A percentile compares a stretch with the other conserved stretches of the same genome.
Conservation (phyloP, 2,888 invertebrate genomes). For the Epistrophe eligans region DNA sequence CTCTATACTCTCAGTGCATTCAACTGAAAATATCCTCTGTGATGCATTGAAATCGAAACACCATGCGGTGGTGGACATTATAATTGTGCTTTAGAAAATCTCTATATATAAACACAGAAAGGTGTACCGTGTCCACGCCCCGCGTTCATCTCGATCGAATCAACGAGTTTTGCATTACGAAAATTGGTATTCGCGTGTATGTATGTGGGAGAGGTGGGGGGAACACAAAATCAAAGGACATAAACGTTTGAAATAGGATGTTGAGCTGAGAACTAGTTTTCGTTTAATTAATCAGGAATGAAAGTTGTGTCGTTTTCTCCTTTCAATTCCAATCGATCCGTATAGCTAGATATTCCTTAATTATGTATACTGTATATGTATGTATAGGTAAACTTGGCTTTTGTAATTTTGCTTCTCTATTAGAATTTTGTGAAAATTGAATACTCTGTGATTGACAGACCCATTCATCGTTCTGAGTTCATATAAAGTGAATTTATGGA, state of each 20-base stretch:
- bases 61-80: background rate
- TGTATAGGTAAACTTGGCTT: background rate
- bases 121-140: background rate
- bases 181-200: background rate
- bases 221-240: background rate
- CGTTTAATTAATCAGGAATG: background rate
- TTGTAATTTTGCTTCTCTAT: background rate
- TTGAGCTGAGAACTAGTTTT: background rate
- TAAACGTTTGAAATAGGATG: background rate
- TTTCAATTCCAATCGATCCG: background rate
- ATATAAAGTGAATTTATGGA: background rate
- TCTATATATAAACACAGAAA: background rate
- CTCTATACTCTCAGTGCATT: background rate
- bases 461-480: background rate
- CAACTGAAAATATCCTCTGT: background rate
- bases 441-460: background rate
- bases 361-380: background rate
- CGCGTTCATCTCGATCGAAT: background rate
- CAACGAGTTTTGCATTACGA: background rate
- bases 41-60: slow-evolving; percentile 1
- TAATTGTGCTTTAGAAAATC: background rate
- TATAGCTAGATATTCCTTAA: background rate
- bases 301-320: background rate
- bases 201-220: too few species aligned
- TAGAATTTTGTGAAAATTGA: background rate